phyloP scores from a whole-genome alignment of 2,888 invertebrate species.

The Chorisops tibialis region DNA sequence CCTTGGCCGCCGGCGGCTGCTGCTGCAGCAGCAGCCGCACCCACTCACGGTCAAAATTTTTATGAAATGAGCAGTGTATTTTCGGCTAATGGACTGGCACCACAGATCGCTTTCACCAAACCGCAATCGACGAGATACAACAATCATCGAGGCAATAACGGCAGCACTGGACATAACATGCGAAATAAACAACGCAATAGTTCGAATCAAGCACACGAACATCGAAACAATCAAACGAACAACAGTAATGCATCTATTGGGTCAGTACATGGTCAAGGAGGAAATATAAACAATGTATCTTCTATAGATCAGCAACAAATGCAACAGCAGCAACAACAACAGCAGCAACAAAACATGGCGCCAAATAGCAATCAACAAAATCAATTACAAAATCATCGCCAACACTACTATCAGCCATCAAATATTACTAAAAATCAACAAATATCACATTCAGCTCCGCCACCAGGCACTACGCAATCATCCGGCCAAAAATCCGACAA shows the following conservation, averaged over 20 bases:
- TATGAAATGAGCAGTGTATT: conserved; percentile 69
- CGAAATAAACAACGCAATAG: conserved; percentile 46
- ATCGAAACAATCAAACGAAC: conserved; percentile 35
- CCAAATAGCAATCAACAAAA: conserved; percentile 11
- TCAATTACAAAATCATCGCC: conserved; percentile 9
- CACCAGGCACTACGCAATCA: neutral
- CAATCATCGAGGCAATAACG: conserved; percentile 41
- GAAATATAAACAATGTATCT: conserved; percentile 43
- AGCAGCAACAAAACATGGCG: conserved; percentile 3
- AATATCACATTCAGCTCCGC: conserved; percentile 11
- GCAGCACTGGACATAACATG: conserved; percentile 40
- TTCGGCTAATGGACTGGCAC: conserved; percentile 69
- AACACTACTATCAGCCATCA: conserved; percentile 17
- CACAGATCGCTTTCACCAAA: conserved; percentile 58
- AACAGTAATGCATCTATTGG: conserved; percentile 40
- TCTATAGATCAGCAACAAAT: conserved; percentile 41
- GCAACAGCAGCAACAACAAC: conserved; percentile 40
- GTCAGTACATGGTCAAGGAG: conserved; percentile 36
- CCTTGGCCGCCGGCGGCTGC: conserved; percentile 53
- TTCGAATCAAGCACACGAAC: conserved; percentile 37
- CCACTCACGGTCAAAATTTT: conserved; percentile 55
- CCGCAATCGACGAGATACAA: conserved; percentile 44
- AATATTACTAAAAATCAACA: conserved; percentile 17
- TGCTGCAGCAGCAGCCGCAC: conserved; percentile 48
- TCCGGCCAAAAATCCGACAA: conserved; percentile 6